Evolutionary conservation across 2,113 vertebrate genomes (phyloP), one percentile per base, ranked within the genome.

Genomic region (Nyctibius bracteatus): DNA sequence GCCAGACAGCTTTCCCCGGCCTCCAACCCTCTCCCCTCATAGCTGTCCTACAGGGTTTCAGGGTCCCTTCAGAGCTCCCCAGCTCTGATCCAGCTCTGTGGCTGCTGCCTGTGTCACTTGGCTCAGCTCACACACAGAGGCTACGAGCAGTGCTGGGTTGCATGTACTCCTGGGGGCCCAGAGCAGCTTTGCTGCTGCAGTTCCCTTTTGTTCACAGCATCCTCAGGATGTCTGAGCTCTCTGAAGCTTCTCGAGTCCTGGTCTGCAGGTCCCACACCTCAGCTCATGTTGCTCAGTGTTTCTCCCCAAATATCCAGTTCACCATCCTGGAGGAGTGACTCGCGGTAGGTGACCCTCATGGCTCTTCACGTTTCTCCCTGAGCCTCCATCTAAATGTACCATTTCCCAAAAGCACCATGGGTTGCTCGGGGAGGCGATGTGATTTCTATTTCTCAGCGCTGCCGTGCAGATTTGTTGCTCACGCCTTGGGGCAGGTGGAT

Each of bases 291-390:
- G 6, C 68, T 46, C 31, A 6, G 0, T 0, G 4, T 44, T 88
- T 35, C 24, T n/a, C 8, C 61, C 28, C 46, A 43, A 49, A 44
- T 8, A n/a, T 5, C 7, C 66, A 21, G 5, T 0, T 35, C 63
- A 12, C 37, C 59, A 39, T 46, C 43, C 52, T 18, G 19, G 5
- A 0, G 44, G 39, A 81, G 6, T 3, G 5, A 11, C n/a, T 25
- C 0, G 0, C 23, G 18, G 2, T 12, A 12, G 14, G 17, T 61
- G 39, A 20, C 3, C 30, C 67, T 63, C 4, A 0, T 2, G 28
- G 58, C 22, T 80, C 35, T 43, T 82, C 39, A 6, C 1, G 0
- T 46, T 14, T 17, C 25, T 52, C 17, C 49, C 49, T 6, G 65
- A 49, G 49, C 24, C 41, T 93, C 37, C 55, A 46, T 18, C 49